phyloP scores from a whole-genome alignment of 2,113 vertebrate species.

The Gyps fulvus region DNA sequence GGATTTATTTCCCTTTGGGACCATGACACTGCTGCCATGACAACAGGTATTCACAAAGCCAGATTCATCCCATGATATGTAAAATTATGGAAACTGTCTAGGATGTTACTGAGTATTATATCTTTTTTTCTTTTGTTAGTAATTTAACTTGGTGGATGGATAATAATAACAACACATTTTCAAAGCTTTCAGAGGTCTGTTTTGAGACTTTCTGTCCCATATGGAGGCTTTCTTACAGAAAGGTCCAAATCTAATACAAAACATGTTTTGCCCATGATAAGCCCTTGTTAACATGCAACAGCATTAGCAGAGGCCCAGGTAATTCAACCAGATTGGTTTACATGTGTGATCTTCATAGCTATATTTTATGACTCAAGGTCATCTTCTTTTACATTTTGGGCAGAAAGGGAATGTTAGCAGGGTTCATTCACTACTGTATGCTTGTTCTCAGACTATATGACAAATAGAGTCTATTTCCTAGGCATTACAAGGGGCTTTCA shows the following conservation, averaged over 20 bases:
- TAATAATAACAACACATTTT: background rate
- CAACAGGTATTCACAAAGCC: conserved; percentile 31
- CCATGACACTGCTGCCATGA: conserved; percentile 38
- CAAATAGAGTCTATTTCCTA: background rate
- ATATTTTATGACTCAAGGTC: background rate
- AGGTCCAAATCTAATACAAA: background rate
- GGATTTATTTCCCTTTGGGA: conserved; percentile 46
- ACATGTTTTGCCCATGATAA: background rate
- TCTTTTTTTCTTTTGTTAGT: background rate
- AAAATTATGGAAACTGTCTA: conserved; percentile 21
- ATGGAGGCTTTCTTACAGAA: background rate
- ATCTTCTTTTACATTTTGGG: background rate
- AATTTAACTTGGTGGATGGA: conserved; percentile 3
- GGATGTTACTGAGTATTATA: background rate
- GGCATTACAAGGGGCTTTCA: background rate
- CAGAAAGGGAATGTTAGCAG: background rate
- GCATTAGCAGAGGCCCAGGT: background rate
- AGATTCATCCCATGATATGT: conserved; percentile 1
- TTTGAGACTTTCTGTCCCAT: background rate
- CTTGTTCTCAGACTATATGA: background rate
- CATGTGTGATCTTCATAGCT: rapidly evolving
- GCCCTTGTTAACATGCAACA: background rate
- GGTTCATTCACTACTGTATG: background rate
- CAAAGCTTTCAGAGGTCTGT: background rate
- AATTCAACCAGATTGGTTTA: background rate